These are phyloP conservation scores for Drosophila suboccidentalis DNA, from an alignment of 2,888 invertebrate species.

Conservation along the genomic window DNA sequence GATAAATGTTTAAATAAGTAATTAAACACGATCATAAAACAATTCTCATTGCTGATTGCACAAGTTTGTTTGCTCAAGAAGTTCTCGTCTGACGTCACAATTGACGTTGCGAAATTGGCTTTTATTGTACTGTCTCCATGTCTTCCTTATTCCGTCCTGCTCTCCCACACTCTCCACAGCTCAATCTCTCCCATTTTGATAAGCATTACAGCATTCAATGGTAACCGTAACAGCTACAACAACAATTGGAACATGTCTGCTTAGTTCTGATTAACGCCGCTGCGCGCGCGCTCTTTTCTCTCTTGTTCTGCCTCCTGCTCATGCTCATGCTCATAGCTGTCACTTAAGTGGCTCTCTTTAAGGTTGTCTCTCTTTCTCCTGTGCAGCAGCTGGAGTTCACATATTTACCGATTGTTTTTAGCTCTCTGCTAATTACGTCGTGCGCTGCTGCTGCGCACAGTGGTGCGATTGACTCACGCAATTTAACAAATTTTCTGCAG, in stretches of 20 bases:
- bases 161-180: neutral
- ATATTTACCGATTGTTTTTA: conserved; percentile 45
- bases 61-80: conserved; percentile 44
- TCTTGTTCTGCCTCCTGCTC: neutral
- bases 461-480: neutral
- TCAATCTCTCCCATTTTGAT: conserved; percentile 16
- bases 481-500: no score
- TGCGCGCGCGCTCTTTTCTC: conserved; percentile 25
- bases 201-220: conserved; percentile 28
- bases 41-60: conserved; percentile 51
- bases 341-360: conserved; percentile 1
- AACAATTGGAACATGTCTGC: conserved; percentile 1
- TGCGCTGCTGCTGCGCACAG: conserved; percentile 46
- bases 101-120: conserved; percentile 29
- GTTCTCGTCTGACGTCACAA: conserved; percentile 31
- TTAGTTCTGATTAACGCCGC: conserved; percentile 11
- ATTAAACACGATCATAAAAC: conserved; percentile 62
- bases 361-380: conserved; percentile 4
- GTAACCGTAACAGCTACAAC: conserved; percentile 10
- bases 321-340: neutral
- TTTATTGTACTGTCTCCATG: conserved; percentile 8
- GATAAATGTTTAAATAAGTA: conserved; percentile 60
- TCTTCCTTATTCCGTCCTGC: conserved; percentile 6
- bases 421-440: conserved; percentile 47
- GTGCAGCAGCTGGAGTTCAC: conserved; percentile 13